Base-by-base conservation (phyloP, 2,888 invertebrate species). In the Ellobium chinense region DNA sequence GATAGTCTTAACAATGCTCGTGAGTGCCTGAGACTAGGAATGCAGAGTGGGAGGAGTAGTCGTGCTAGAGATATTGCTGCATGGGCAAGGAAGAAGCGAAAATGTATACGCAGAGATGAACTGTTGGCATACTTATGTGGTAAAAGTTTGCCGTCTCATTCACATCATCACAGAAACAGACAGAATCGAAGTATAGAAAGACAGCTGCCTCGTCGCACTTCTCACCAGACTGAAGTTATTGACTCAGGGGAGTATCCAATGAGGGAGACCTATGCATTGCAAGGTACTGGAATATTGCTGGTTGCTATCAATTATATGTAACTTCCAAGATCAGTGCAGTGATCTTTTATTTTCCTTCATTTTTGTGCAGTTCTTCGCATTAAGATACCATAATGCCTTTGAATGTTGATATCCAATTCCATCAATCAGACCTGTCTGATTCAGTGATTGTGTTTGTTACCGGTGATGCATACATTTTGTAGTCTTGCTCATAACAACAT, bases 61-160 rank as follows among this genome's bases (percentile, higher is more conserved):
- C 94, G 96, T 89, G 96, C 95, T 90, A 95, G 95, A 92, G 96
- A 96, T 93, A 93, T 96, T 88, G 94, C 96, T 87, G 95, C 95
- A 88, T 96, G 96, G 96, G 96, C 95, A 24, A 94, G 95, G 86
- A 96, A 96, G 93, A 87, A 91, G 73, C 94, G 96, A 86, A 94
- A 96, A 86, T 94, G 95, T 92, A 96, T 96, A 87, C 94, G 96
- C 36, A 94, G 96, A 60, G 96, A 96, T 90, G 96, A 96, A 91
- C 94, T 96, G 36, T 93, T 96, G 88, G 95, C 96, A 27, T 96
- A 96, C 94, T 94, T 96, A 81, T 95, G 96, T 87, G 96, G 96
- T 56, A 92, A 91, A 86, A 90, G 85, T 74, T 94, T 95, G 81
- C 96, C 96, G 3, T 18, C 80, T 7, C 78, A 78, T 37, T 54